Percentiles rank a stretch among this genome's conserved stretches.
phyloP scores from a whole-genome alignment of 1,140 invertebrate species.

The Eriosoma lanigerum region DNA sequence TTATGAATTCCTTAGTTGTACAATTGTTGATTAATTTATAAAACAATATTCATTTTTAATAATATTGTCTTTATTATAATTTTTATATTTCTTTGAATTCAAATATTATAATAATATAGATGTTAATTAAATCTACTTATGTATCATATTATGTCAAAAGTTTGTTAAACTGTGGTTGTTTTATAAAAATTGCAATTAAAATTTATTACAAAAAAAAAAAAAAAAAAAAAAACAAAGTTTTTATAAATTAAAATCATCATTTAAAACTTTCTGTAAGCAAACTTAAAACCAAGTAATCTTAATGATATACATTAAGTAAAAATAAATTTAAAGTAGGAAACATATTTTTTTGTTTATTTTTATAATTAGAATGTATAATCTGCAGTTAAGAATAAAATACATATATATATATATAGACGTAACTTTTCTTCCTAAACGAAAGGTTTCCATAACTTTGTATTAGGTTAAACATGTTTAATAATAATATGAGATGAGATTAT shows the following conservation, averaged over 20 bases:
- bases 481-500: too few species aligned
- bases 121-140: too few species aligned
- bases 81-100: too few species aligned
- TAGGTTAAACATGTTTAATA: slow-evolving; percentile 14
- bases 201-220: neutral
- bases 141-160: too few species aligned
- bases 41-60: too few species aligned
- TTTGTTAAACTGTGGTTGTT: too few species aligned
- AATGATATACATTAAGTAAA: slow-evolving; percentile 23
- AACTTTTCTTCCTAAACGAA: neutral
- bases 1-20: too few species aligned
- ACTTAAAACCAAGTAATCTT: slow-evolving; percentile 8
- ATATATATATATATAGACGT: too few species aligned
- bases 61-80: too few species aligned
- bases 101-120: too few species aligned
- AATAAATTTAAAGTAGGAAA: slow-evolving; percentile 10
- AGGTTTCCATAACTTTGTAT: slow-evolving; percentile 14
- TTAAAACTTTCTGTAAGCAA: neutral
- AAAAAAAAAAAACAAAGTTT: neutral
- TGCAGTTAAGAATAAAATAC: slow-evolving; percentile 8
- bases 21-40: too few species aligned
- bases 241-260: slow-evolving; percentile 3
- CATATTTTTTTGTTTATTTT: slow-evolving; percentile 22
- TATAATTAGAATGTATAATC: slow-evolving; percentile 29
- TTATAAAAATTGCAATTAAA: slow-evolving; percentile 14